These are phyloP conservation scores for Ophion costatus DNA, from an alignment of 2,888 invertebrate species.

Conservation along the genomic window DNA sequence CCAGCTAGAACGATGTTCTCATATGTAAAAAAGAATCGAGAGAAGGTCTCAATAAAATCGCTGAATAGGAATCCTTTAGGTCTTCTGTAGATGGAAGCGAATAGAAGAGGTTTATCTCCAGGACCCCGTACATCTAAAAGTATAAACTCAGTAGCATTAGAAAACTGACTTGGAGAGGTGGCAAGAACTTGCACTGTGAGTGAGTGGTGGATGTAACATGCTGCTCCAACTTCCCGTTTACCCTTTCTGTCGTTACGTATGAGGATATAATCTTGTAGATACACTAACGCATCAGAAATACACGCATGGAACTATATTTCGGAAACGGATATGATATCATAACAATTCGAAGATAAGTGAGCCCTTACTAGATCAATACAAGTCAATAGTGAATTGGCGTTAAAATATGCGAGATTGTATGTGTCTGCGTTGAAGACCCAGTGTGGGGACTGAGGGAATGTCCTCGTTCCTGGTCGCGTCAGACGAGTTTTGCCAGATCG, in stretches of 20 bases:
- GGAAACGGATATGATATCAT: neutral
- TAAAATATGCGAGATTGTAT: too few species aligned
- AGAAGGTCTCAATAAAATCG: neutral
- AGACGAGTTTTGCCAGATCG: too few species aligned
- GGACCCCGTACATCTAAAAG: neutral
- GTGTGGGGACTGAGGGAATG: too few species aligned
- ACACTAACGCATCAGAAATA: neutral
- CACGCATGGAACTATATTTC: neutral
- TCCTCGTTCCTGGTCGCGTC: too few species aligned
- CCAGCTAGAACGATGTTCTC: neutral
- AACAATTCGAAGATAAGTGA: neutral
- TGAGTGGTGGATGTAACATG: neutral
- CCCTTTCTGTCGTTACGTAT: neutral
- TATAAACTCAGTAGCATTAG: neutral
- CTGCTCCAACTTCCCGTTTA: neutral
- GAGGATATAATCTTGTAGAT: neutral
- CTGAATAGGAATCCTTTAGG: too few species aligned
- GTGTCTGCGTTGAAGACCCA: too few species aligned
- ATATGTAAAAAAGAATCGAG: neutral
- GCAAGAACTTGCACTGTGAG: neutral
- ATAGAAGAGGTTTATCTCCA: neutral
- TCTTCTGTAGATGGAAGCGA: neutral
- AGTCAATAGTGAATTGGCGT: too few species aligned
- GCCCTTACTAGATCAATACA: too few species aligned
- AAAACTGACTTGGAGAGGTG: neutral